Evolutionary conservation across 2,113 vertebrate species (phyloP).

Genomic region (Mormyrus lacerda): DNA sequence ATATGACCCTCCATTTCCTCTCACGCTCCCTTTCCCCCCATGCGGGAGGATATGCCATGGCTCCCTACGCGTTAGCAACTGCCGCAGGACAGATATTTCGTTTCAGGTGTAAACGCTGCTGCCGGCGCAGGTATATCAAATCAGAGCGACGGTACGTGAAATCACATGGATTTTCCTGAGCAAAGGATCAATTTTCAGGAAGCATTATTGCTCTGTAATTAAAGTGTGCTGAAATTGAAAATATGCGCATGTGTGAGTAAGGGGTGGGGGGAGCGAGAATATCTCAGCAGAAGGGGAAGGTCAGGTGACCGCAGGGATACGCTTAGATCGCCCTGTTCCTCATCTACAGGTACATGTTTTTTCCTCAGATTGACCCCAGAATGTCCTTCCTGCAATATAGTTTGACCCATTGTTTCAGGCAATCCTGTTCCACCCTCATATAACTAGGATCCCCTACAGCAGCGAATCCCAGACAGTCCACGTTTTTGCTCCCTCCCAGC

Average conservation of each 20-base stretch:
- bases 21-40: conserved; percentile 10
- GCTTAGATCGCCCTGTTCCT: not conserved
- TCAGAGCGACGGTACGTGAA: conserved; percentile 27
- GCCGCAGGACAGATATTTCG: not conserved
- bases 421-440: not conserved
- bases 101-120: not conserved
- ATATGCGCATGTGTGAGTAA: not conserved
- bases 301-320: not conserved
- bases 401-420: not conserved
- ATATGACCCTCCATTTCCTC: not conserved
- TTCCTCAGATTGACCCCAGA: not conserved
- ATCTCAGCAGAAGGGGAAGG: not conserved
- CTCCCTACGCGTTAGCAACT: not conserved
- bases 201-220: conserved; percentile 30
- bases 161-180: conserved; percentile 31
- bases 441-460: not conserved
- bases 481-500: not conserved
- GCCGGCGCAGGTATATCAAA: conserved; percentile 26
- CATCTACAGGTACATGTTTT: not conserved
- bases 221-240: conserved; percentile 26
- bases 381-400: not conserved
- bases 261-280: not conserved
- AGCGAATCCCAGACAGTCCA: not conserved
- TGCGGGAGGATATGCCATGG: conserved; percentile 4
- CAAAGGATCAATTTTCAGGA: conserved; percentile 37